Evolutionary conservation across 2,113 vertebrate species (phyloP).

Genomic region (Protobothrops mucrosquamatus): DNA sequence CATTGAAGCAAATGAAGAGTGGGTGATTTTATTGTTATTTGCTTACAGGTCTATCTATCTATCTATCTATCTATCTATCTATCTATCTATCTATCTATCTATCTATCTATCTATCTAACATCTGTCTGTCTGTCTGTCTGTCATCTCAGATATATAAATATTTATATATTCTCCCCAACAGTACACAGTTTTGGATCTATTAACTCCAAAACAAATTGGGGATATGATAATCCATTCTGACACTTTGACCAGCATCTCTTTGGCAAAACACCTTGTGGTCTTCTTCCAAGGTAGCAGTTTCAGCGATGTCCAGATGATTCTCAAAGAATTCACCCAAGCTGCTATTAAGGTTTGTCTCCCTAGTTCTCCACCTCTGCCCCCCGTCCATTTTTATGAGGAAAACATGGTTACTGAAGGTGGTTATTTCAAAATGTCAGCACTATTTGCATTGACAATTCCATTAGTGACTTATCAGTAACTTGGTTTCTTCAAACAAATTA

Average conservation of each 20-base stretch:
- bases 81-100: too few species aligned
- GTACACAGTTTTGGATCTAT: conserved; percentile 16
- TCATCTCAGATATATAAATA: not conserved
- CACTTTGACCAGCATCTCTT: conserved; percentile 9
- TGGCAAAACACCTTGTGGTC: conserved; percentile 3
- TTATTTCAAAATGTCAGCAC: not conserved
- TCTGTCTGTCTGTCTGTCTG: too few species aligned
- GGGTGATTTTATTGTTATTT: not conserved
- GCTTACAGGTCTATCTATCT: not conserved
- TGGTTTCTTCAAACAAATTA: not conserved
- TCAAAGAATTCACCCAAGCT: conserved; percentile 39
- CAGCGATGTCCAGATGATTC: conserved; percentile 14
- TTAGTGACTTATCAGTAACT: not conserved
- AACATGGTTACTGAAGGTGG: not conserved
- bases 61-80: too few species aligned
- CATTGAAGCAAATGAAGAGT: not conserved
- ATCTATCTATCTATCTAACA: too few species aligned
- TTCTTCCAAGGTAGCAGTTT: conserved; percentile 33
- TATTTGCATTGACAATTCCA: not conserved
- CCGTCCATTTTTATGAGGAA: not conserved
- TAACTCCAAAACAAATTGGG: conserved; percentile 43
- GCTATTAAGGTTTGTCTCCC: conserved; percentile 22
- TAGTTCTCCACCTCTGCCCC: not conserved
- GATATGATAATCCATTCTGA: conserved; percentile 32
- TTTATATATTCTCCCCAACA: not conserved